Evolutionary conservation across 2,797 vertebrate species (phyloP).

Genomic region (Malurus splendens): DNA sequence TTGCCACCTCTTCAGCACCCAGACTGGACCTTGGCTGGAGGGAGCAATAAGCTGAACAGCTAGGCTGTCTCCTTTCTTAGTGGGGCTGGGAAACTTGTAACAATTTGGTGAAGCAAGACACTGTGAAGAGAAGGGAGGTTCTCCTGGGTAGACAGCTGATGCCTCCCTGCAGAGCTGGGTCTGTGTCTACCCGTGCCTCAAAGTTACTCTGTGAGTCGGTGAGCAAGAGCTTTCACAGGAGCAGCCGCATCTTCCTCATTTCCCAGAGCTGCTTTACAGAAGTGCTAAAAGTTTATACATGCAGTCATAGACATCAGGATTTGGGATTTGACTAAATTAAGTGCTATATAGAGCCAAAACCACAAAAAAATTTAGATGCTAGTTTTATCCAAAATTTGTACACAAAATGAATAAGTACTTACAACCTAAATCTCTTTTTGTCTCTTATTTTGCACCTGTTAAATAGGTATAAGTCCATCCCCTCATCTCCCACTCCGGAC

Average conservation of each 20-base stretch:
- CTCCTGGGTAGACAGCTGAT: neutral
- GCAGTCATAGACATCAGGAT: neutral
- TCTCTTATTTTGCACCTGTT: neutral
- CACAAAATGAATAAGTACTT: neutral
- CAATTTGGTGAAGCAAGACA: neutral
- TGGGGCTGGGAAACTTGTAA: neutral
- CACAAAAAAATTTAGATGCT: neutral
- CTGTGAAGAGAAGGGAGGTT: neutral
- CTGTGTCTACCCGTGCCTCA: neutral
- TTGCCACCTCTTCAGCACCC: neutral
- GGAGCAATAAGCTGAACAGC: neutral
- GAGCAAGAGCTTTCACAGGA: constrained; percentile 7
- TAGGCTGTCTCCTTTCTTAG: neutral
- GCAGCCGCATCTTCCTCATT: neutral
- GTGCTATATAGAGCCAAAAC: neutral
- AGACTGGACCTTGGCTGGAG: neutral
- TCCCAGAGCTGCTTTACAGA: neutral
- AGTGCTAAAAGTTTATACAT: neutral
- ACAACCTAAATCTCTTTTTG: neutral
- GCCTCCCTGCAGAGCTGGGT: neutral
- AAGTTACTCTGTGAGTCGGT: neutral
- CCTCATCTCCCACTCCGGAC: accelerated
- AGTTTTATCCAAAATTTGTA: neutral
- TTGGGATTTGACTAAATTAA: neutral
- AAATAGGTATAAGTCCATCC: neutral